Base-by-base conservation (phyloP, 2,797 vertebrate genomes). In the Microchirus variegatus region DNA sequence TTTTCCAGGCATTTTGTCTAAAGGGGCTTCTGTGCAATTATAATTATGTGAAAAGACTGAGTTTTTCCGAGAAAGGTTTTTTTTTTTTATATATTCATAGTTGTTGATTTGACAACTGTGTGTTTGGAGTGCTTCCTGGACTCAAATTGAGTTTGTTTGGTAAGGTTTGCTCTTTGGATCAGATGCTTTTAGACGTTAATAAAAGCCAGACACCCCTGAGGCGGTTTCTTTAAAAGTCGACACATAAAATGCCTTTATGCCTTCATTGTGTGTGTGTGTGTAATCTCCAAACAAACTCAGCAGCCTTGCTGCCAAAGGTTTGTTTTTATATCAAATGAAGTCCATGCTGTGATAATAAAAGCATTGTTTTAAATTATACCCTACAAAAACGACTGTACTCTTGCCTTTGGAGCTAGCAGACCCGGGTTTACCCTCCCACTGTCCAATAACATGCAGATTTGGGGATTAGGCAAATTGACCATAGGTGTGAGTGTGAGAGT, bases 1-100 rank as follows among this genome's bases (percentile, higher is more conserved):
- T 69, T 80, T 80, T 82, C 73, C 70, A 66, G 68, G 17, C 63
- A 43, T 53, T 73, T 59, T 47, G 48, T 70, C 31, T 66, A 5
- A 78, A 82, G 47, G 52, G 48, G 62, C 63, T 63, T 79, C 73
- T 77, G 55, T 80, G 47, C 18, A 63, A 66, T 48, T 4, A 40
- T 43, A 50, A 63, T 40, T 48, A 53, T 43, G 48, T n/a, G 58
- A 73, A 70, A 16, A 2, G 14, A 9, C 50, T 22, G 14, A 18
- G 42, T 31, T 53, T 66, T 67, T 63, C 48, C 5, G 3, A 55
- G 58, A 59, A 63, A 19, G 61, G 41, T 18, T 52, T 9, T 10
- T 26, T 53, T 36, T n/a, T n/a, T n/a, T n/a, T n/a, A n/a, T n/a
- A n/a, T n/a, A 36, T 61, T 59, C 12, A 38, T 42, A 57, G 14